Conservation (phyloP, 2,888 invertebrate genomes). For the Acanthoscelides obtectus region DNA sequence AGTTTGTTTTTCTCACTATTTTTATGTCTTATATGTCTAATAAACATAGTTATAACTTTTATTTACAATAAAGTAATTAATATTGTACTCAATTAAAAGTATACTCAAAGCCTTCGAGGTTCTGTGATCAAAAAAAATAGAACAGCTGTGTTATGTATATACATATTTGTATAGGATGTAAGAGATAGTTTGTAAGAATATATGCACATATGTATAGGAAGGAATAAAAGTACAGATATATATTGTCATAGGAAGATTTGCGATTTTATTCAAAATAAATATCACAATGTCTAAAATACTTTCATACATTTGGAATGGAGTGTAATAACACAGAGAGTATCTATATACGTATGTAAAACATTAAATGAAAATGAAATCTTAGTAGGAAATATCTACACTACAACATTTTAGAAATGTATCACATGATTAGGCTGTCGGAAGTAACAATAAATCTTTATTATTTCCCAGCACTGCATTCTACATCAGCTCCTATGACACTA, state of each 20-base stretch:
- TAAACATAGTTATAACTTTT: too few relatives aligned
- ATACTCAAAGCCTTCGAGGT: too few relatives aligned
- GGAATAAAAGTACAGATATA: neutral
- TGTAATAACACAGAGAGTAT: neutral
- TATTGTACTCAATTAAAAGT: too few relatives aligned
- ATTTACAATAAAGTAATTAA: too few relatives aligned
- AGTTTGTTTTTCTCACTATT: too few relatives aligned
- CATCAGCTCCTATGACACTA: neutral
- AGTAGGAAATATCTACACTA: too few relatives aligned
- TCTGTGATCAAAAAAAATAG: too few relatives aligned
- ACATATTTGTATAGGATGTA: neutral
- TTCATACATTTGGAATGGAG: neutral
- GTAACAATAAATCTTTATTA: neutral
- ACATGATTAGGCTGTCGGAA: neutral
- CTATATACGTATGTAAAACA: too few relatives aligned
- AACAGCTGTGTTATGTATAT: too few relatives aligned
- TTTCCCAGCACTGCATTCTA: neutral
- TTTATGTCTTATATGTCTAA: too few relatives aligned
- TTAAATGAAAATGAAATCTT: neutral
- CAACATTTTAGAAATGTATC: neutral
- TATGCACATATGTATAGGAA: too few relatives aligned
- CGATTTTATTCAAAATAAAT: neutral
- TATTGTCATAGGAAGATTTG: neutral
- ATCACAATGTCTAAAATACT: neutral
- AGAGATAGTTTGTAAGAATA: too few relatives aligned